These are phyloP conservation scores for Eristalis tenax DNA, from an alignment of 2,888 invertebrate species.

Conservation along the genomic window DNA sequence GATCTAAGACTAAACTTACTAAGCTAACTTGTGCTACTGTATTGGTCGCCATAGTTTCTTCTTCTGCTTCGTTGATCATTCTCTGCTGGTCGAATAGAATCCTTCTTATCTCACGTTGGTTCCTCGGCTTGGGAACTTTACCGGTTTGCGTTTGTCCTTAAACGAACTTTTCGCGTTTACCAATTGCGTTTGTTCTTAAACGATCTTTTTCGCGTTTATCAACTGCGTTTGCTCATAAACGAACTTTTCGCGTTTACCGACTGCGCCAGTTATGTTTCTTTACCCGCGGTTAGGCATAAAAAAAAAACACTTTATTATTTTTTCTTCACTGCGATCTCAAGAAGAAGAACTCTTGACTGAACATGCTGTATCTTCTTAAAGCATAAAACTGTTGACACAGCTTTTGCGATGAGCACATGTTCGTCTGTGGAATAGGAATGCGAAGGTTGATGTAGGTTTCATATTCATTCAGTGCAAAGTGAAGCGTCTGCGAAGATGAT, in stretches of 20 bases:
- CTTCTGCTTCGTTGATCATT: neutral
- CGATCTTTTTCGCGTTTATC: neutral
- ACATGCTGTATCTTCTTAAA: neutral
- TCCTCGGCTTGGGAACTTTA: neutral
- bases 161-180: neutral
- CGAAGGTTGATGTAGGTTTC: neutral
- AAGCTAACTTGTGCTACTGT: neutral
- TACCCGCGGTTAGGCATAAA: neutral
- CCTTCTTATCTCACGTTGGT: no score
- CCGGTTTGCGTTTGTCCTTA: no score
- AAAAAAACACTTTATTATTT: neutral
- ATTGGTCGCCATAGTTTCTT: neutral
- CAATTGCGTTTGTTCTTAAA: neutral
- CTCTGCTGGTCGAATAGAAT: neutral
- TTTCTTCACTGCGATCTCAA: neutral
- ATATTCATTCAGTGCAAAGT: neutral
- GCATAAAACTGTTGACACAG: neutral
- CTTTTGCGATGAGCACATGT: neutral
- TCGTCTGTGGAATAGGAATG: neutral
- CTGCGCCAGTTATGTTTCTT: neutral
- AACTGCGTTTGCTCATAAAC: neutral
- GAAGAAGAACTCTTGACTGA: neutral
- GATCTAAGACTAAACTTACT: constrained; percentile 13
- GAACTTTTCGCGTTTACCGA: neutral
- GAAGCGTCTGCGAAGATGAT: neutral